Evolutionary conservation across 2,888 invertebrate species (phyloP).

Genomic region (Elmis aenea): DNA sequence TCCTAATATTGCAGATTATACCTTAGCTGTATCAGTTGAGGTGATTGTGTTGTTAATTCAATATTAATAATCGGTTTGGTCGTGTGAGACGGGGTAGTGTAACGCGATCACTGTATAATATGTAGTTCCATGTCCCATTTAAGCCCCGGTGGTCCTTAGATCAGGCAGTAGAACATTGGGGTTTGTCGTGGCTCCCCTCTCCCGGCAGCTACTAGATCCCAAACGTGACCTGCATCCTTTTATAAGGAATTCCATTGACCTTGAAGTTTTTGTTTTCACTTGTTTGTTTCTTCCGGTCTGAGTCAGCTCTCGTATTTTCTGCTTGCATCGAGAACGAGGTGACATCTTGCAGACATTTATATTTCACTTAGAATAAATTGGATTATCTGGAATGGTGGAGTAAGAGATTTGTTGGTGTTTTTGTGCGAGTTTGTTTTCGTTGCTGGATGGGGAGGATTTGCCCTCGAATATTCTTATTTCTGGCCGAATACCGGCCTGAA

Average conservation of each 20-base stretch:
- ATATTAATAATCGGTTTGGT: no score
- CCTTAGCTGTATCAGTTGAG: no score
- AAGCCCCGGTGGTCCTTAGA: no score
- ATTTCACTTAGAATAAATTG: slow-evolving; percentile 27
- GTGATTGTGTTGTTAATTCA: no score
- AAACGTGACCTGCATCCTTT: slow-evolving; percentile 37
- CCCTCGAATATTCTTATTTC: slow-evolving; percentile 10
- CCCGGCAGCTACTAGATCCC: slow-evolving; percentile 28
- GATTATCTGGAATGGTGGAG: slow-evolving; percentile 25
- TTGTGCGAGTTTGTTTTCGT: slow-evolving; percentile 21
- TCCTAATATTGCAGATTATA: no score
- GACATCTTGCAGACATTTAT: slow-evolving; percentile 25
- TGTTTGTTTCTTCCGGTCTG: slow-evolving; percentile 26
- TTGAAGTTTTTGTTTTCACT: slow-evolving; percentile 31
- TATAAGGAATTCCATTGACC: slow-evolving; percentile 30
- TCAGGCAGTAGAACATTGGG: slow-evolving; percentile 26
- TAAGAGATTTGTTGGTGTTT: slow-evolving; percentile 24
- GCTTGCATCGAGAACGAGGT: slow-evolving; percentile 19
- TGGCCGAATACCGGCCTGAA: slow-evolving; percentile 12
- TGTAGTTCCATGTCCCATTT: no score
- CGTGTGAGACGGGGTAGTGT: no score
- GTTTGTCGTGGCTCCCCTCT: slow-evolving; percentile 17
- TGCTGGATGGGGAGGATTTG: slow-evolving; percentile 11
- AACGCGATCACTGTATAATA: no score
- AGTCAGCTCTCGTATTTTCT: slow-evolving; percentile 29